A percentile compares a stretch with the other conserved stretches of the same genome.
These are phyloP conservation scores for Mobula birostris DNA, from an alignment of 2,113 vertebrate genomes.

Conservation along the genomic window DNA sequence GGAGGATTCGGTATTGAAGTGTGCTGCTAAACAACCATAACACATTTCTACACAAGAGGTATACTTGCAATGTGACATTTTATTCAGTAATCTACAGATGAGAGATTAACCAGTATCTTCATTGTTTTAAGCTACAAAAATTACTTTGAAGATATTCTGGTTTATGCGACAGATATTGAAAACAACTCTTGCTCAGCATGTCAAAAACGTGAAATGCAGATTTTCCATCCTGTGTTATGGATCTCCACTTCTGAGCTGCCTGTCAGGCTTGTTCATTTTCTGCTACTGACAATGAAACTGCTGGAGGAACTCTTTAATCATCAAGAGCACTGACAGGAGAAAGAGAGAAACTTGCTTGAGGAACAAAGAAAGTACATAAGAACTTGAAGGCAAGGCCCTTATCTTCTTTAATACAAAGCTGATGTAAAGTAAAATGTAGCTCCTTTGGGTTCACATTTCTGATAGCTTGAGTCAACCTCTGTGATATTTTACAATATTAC, in stretches of 20 bases:
- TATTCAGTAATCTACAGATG: constrained; percentile 2
- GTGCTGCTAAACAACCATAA: background rate
- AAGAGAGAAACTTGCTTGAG: background rate
- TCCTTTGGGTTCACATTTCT: background rate
- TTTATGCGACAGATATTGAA: background rate
- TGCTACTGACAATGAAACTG: background rate
- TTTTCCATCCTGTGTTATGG: background rate
- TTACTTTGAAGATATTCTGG: background rate
- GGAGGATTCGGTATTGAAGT: background rate
- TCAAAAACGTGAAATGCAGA: background rate
- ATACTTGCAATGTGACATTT: background rate
- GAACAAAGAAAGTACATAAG: background rate
- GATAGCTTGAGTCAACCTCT: background rate
- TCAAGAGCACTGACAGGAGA: background rate
- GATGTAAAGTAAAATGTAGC: background rate
- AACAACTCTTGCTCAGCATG: background rate
- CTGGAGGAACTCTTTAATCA: background rate
- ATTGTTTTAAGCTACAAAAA: background rate
- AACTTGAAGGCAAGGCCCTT: background rate
- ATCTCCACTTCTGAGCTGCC: background rate
- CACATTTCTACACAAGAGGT: background rate
- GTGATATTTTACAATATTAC: background rate
- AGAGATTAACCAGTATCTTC: background rate
- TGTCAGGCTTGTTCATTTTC: background rate
- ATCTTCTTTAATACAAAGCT: background rate